These are phyloP conservation scores for Ariolimax columbianus DNA, from an alignment of 2,888 invertebrate species.

Conservation along the genomic window DNA sequence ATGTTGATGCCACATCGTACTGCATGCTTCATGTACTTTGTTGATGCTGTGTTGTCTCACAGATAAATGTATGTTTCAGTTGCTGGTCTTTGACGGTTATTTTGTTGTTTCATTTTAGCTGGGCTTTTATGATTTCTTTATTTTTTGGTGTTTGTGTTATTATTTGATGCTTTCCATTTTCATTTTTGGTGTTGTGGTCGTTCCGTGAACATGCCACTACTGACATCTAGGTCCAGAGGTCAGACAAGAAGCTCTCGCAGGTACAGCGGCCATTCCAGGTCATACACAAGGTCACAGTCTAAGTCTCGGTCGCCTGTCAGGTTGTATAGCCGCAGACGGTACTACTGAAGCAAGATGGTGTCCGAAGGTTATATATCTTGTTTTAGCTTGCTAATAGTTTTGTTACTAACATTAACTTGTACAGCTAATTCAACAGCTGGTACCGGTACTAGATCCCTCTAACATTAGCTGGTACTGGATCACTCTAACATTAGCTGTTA, in stretches of 20 bases:
- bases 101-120: background rate
- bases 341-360: conserved; percentile 25
- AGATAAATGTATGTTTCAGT: background rate
- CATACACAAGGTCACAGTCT: conserved; percentile 37
- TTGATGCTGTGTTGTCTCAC: background rate
- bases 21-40: background rate
- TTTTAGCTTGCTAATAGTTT: conserved; percentile 31
- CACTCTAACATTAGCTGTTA: too few relatives aligned
- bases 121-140: too few relatives aligned
- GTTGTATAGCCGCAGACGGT: background rate
- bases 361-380: background rate
- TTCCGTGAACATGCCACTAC: conserved; percentile 5
- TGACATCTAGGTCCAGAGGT: conserved; percentile 35
- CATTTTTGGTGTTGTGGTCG: conserved; percentile 43
- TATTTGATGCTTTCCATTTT: conserved; percentile 39
- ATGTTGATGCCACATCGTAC: too few relatives aligned
- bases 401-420: conserved; percentile 2
- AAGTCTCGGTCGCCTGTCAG: conserved; percentile 40
- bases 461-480: too few relatives aligned
- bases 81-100: background rate
- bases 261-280: conserved; percentile 35
- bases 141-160: background rate
- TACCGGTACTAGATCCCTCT: too few relatives aligned
- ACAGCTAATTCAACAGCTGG: background rate
- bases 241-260: conserved; percentile 17